A percentile compares a stretch with the other conserved stretches of the same genome.
Evolutionary conservation across 2,113 vertebrate genomes (phyloP).

Genomic region (Trematomus loennbergii): DNA sequence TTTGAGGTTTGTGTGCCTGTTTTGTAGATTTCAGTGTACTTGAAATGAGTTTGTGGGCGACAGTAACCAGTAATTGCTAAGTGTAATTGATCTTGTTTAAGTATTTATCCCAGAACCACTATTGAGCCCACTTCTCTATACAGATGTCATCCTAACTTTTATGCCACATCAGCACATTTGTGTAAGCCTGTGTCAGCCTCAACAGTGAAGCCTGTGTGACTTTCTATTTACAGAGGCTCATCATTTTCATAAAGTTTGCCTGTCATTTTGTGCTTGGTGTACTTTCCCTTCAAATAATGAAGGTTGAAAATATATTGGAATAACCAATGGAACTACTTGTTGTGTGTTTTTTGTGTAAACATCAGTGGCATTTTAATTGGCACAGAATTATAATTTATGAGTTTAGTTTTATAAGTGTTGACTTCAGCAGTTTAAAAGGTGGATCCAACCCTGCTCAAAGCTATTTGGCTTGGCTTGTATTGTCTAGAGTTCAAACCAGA

Average conservation of each 20-base stretch:
- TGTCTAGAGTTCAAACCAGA: neutral
- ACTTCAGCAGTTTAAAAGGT: neutral
- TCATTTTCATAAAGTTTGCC: neutral
- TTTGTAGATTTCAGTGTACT: neutral
- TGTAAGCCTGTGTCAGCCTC: neutral
- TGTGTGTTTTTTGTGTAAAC: neutral
- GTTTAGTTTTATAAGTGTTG: neutral
- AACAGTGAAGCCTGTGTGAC: neutral
- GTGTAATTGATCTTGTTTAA: neutral
- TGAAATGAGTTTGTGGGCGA: neutral
- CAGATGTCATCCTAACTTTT: neutral
- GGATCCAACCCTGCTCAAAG: neutral
- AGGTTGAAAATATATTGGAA: neutral
- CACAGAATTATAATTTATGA: neutral
- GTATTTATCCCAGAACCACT: neutral
- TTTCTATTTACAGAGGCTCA: neutral
- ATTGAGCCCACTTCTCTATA: neutral
- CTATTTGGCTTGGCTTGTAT: neutral
- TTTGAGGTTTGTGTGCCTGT: neutral
- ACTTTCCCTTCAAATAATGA: slow-evolving; percentile 19
- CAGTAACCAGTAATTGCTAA: neutral
- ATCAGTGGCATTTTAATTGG: neutral
- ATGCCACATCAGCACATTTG: neutral
- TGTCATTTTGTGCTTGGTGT: neutral
- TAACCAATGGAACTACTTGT: neutral